Conservation (phyloP, 2,888 invertebrate species). For the Drosophila austrosaltans region DNA sequence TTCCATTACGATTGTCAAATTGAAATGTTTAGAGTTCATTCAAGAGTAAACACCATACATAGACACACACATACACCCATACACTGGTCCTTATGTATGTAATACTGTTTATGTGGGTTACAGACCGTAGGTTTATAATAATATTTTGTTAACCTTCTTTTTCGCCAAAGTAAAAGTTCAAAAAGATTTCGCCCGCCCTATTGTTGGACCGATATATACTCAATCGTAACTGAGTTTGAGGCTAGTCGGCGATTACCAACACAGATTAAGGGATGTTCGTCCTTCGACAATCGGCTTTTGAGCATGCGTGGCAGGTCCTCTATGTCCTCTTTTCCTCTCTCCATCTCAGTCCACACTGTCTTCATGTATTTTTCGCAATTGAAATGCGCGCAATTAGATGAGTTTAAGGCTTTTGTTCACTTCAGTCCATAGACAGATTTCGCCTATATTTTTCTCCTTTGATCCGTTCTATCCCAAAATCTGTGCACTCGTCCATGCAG, state of each 20-base stretch:
- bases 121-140: constrained; percentile 75
- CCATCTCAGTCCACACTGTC: constrained; percentile 26
- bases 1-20: constrained; percentile 70
- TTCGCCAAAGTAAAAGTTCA: constrained; percentile 79
- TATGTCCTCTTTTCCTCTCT: constrained; percentile 14
- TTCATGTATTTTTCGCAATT: constrained; percentile 45
- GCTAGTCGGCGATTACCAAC: constrained; percentile 80
- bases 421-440: constrained; percentile 52
- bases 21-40: constrained; percentile 81
- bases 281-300: constrained; percentile 64
- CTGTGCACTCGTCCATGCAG: constrained; percentile 71
- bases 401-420: constrained; percentile 67
- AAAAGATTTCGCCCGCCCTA: constrained; percentile 80
- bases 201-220: constrained; percentile 60
- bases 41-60: constrained; percentile 78
- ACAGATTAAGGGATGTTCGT: constrained; percentile 83
- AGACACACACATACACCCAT: constrained; percentile 43
- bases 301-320: constrained; percentile 63
- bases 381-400: constrained; percentile 78
- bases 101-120: constrained; percentile 72
- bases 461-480: constrained; percentile 77
- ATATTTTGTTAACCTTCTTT: constrained; percentile 81
- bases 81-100: constrained; percentile 12
- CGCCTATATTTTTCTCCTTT: constrained; percentile 59
- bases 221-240: constrained; percentile 31